These are phyloP conservation scores for Ephestia elutella DNA, from an alignment of 1,140 invertebrate genomes.

Conservation along the genomic window DNA sequence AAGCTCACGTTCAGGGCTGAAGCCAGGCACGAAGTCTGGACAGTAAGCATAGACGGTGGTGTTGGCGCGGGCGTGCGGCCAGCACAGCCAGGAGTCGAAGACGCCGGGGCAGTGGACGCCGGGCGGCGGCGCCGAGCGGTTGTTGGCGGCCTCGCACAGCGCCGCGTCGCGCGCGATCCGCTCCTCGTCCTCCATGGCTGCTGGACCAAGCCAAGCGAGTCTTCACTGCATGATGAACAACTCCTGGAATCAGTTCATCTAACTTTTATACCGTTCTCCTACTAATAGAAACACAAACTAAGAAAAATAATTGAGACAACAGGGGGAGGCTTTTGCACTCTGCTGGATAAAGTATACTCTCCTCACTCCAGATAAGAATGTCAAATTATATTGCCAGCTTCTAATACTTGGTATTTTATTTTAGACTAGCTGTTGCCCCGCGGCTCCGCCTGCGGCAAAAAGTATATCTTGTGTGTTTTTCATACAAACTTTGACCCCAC, in stretches of 20 bases:
- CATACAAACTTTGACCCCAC: no score
- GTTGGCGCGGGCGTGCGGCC: conserved; percentile 87
- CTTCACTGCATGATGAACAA: not conserved
- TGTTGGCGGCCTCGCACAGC: conserved; percentile 36
- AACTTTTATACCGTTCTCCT: no score
- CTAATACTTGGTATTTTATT: no score
- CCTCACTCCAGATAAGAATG: no score
- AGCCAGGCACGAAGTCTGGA: conserved; percentile 85
- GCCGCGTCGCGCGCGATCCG: conserved; percentile 40
- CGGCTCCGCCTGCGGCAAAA: no score
- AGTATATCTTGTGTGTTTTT: no score
- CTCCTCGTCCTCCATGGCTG: conserved; percentile 47
- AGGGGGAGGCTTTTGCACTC: not conserved
- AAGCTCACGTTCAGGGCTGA: conserved; percentile 77
- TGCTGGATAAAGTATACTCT: no score
- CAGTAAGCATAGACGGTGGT: conserved; percentile 80
- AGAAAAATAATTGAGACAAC: not conserved
- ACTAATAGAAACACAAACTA: no score
- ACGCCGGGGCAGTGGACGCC: conserved; percentile 80
- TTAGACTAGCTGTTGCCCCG: no score
- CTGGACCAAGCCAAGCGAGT: not conserved
- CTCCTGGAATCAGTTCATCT: not conserved
- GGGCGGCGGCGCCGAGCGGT: conserved; percentile 32
- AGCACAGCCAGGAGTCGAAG: conserved; percentile 92
- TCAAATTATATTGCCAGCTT: no score